Evolutionary conservation across 2,797 vertebrate genomes (phyloP), one percentile per base, ranked within the genome.

Genomic region (Thalassophryne amazonica): DNA sequence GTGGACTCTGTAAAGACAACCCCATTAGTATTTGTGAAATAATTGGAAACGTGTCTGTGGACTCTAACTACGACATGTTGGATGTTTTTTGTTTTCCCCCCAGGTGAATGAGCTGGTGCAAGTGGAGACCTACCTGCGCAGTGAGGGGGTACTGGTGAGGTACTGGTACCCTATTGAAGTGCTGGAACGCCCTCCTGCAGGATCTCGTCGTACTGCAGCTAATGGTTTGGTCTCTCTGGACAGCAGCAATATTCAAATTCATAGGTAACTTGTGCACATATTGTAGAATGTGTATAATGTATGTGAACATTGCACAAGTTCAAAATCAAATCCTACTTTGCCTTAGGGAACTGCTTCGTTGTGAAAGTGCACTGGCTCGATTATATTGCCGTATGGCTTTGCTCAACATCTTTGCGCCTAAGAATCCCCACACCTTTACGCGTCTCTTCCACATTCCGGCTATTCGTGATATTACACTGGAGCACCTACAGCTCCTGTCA

Each of bases 121-220:
- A 80, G 97, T 99, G 10, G 97, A 99, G 86, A 98, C 97, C 0
- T 99, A 99, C 38, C 88, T 99, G 30, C 88, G 96, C 18, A 99
- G 96, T 37, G 96, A 99, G 76, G 97, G 97, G 0, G 95, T 98
- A n/a, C 81, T 99, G 58, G 97, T 99, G 6, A 89, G 97, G 28
- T 99, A 99, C 83, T 99, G 97, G 97, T 99, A 99, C 30, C 97
- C 97, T 6, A 98, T 99, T 21, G 97, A 99, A 75, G 98, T 98
- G 93, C 71, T 99, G 33, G 97, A 99, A 70, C 91, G 96, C 13
- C 96, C 97, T 0, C 97, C 95, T 1, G 93, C 93, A 4, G 97
- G 97, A 7, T 96, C 96, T 42, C 90, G 97, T 51, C 92, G 97
- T 49, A 99, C 95, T 43, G 95, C 95, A 0, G 95, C 96, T n/a